Evolutionary conservation across 1,140 invertebrate genomes (phyloP).

Genomic region (Diabrotica undecimpunctata): DNA sequence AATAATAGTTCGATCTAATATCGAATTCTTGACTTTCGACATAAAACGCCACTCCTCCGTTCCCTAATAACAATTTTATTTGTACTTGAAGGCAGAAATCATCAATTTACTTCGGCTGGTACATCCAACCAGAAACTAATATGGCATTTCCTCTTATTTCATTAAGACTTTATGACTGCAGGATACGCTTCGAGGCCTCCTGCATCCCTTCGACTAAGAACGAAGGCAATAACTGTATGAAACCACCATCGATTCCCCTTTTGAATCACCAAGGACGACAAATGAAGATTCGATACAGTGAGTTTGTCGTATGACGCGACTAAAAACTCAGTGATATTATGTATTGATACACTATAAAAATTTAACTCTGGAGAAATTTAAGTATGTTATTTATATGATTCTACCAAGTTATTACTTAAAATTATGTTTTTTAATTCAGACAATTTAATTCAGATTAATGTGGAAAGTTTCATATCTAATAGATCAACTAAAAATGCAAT

Average conservation of each 20-base stretch:
- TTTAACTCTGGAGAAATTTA: neutral
- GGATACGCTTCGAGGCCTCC: constrained; percentile 12
- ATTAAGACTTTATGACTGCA: constrained; percentile 21
- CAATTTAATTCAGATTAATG: no score
- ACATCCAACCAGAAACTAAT: constrained; percentile 15
- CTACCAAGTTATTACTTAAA: no score
- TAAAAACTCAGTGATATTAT: neutral
- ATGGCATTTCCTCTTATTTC: constrained; percentile 22
- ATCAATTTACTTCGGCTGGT: constrained; percentile 14
- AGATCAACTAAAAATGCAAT: no score
- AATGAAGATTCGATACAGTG: constrained; percentile 20
- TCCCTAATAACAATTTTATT: neutral
- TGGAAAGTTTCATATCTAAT: no score
- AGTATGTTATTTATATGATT: no score
- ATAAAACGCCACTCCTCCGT: neutral
- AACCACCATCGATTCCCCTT: constrained; percentile 19
- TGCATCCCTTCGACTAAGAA: neutral
- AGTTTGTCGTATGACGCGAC: constrained; percentile 6
- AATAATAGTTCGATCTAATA: no score
- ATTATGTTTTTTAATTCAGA: no score
- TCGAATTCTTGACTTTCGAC: no score
- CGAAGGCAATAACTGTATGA: constrained; percentile 14
- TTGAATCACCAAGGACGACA: constrained; percentile 12
- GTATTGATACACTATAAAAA: neutral
- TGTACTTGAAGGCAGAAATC: constrained; percentile 1